These are phyloP conservation scores for Pogoniulus pusillus DNA, from an alignment of 2,797 vertebrate genomes.

Conservation along the genomic window DNA sequence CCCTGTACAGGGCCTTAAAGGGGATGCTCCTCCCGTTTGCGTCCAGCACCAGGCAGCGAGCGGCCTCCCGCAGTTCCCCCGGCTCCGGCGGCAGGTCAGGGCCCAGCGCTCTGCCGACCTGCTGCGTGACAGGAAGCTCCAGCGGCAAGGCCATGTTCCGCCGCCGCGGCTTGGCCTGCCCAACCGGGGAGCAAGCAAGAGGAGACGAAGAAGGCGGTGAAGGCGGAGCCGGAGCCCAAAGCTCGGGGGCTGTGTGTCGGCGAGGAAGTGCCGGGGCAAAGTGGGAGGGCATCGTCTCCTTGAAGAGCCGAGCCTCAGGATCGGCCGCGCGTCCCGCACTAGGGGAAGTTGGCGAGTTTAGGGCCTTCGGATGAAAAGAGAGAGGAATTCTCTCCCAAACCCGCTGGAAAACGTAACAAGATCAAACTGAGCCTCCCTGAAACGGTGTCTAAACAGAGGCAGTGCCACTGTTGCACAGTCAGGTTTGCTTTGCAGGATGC, in stretches of 20 bases:
- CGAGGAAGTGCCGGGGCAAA: neutral
- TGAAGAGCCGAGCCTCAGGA: neutral
- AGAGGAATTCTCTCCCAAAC: fast-evolving
- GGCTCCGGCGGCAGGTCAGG: neutral
- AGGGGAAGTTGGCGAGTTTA: fast-evolving
- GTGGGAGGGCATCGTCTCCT: fast-evolving
- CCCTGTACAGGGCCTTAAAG: constrained; percentile 81
- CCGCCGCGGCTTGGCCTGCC: too few species aligned
- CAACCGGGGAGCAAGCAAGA: neutral
- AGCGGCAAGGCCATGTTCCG: neutral
- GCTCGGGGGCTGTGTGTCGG: neutral
- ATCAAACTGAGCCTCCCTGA: neutral
- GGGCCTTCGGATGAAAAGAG: fast-evolving
- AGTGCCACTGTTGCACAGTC: fast-evolving
- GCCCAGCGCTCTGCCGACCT: constrained; percentile 64
- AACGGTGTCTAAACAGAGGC: fast-evolving
- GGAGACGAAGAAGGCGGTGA: neutral
- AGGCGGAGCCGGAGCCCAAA: neutral
- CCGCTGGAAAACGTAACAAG: fast-evolving
- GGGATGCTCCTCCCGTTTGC: constrained; percentile 69
- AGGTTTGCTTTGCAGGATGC: neutral
- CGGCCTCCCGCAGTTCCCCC: constrained; percentile 67
- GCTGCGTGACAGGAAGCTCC: constrained; percentile 76
- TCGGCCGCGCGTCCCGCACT: fast-evolving
- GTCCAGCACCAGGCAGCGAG: constrained; percentile 79